Conservation (phyloP, 2,113 vertebrate species). For the Spea multiplicata region DNA sequence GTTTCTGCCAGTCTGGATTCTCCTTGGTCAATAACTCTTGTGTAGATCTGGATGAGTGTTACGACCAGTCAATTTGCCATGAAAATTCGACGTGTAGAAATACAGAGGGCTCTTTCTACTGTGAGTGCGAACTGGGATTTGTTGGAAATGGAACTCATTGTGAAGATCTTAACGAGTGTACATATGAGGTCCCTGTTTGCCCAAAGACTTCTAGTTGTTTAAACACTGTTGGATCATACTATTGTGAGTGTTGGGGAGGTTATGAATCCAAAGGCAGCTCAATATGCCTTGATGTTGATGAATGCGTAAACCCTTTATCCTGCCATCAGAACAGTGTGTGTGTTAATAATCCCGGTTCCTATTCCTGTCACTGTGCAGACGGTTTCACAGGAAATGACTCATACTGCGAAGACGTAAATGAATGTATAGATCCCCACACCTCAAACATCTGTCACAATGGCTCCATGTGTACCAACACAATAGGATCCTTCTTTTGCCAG, state of each 20-base stretch:
- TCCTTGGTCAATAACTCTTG: constrained; percentile 63
- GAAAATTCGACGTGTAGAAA: constrained; percentile 58
- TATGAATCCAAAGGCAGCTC: constrained; percentile 61
- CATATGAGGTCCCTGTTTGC: constrained; percentile 49
- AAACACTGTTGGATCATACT: constrained; percentile 68
- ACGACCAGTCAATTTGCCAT: constrained; percentile 59
- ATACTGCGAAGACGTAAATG: constrained; percentile 67
- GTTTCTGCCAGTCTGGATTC: constrained; percentile 60
- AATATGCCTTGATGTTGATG: constrained; percentile 66
- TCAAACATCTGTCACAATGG: constrained; percentile 56
- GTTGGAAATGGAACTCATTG: constrained; percentile 67
- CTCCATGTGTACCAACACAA: constrained; percentile 64
- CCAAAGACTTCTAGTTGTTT: constrained; percentile 63
- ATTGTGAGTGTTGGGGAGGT: constrained; percentile 68
- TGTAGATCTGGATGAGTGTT: constrained; percentile 58
- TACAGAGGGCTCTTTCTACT: constrained; percentile 65
- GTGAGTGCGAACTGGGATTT: constrained; percentile 65
- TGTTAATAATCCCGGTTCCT: constrained; percentile 63
- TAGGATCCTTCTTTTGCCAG: constrained; percentile 65
- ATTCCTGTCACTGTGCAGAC: constrained; percentile 61
- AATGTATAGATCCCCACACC: constrained; percentile 55
- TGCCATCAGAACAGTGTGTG: constrained; percentile 67
- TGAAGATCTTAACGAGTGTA: constrained; percentile 70
- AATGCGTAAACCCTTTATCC: constrained; percentile 61
- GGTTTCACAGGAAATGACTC: constrained; percentile 67